Conservation (phyloP, 2,888 invertebrate genomes). For the Drosophila testacea region DNA sequence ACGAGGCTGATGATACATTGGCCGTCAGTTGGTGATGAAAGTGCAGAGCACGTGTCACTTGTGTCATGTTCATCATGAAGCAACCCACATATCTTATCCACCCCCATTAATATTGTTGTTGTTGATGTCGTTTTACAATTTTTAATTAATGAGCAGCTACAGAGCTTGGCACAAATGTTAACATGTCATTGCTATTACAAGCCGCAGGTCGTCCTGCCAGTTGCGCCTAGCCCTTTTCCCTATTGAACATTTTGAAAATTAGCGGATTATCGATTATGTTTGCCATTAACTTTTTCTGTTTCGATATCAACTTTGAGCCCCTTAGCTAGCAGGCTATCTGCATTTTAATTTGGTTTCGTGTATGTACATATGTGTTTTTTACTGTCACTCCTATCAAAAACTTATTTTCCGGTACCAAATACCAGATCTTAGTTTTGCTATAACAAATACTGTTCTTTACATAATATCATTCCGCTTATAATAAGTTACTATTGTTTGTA, state of each 20-base stretch:
- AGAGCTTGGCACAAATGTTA: conserved; percentile 42
- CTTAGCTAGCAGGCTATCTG: conserved; percentile 49
- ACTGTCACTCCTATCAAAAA: not conserved
- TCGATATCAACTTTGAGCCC: conserved; percentile 15
- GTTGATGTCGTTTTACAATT: conserved; percentile 49
- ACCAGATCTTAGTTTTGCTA: too few relatives aligned
- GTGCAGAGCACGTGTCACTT: conserved; percentile 59
- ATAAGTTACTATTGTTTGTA: too few relatives aligned
- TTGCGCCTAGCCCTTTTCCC: not conserved
- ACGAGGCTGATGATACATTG: conserved; percentile 20
- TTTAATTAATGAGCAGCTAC: conserved; percentile 74
- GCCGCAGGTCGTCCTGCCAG: conserved; percentile 4
- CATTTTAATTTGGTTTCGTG: conserved; percentile 59
- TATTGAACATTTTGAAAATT: conserved; percentile 44
- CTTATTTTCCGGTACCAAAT: too few relatives aligned
- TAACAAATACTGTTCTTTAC: too few relatives aligned
- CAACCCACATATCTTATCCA: conserved; percentile 55
- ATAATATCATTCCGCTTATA: not conserved
- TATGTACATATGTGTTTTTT: conserved; percentile 26
- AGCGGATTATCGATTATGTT: conserved; percentile 59
- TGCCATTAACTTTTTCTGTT: conserved; percentile 50
- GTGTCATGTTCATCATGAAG: conserved; percentile 49
- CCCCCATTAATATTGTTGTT: conserved; percentile 26
- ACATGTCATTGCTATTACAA: conserved; percentile 38
- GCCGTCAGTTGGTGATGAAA: conserved; percentile 38